Conservation (phyloP, 2,113 vertebrate species). For the Nestor notabilis region DNA sequence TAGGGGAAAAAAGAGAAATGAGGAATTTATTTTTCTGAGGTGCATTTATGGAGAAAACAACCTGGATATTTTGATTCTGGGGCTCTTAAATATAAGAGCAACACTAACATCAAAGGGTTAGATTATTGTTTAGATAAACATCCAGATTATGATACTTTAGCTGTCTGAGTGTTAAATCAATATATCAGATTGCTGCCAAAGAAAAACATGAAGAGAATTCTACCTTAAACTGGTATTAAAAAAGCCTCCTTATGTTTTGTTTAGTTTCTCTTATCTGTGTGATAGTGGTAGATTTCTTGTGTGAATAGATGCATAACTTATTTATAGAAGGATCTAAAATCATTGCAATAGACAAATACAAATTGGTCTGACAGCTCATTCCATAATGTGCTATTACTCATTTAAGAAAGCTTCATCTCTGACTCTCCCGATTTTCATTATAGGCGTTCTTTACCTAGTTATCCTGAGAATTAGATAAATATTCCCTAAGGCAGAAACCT, state of each 20-base stretch:
- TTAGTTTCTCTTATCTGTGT: not conserved
- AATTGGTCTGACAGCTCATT: constrained; percentile 5
- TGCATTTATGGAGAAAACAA: not conserved
- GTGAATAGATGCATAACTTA: not conserved
- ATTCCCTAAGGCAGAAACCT: not conserved
- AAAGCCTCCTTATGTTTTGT: not conserved
- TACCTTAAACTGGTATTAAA: not conserved
- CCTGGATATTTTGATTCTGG: not conserved
- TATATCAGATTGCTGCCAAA: not conserved
- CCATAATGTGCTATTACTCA: not conserved
- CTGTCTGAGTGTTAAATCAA: not conserved
- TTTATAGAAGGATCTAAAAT: not conserved
- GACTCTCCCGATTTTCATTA: not conserved
- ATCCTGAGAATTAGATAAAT: not conserved
- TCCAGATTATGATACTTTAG: not conserved
- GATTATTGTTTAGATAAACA: not conserved
- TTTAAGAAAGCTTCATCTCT: not conserved
- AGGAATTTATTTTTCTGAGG: not conserved
- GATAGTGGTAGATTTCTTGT: not conserved
- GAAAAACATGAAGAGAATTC: not conserved
- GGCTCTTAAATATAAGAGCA: not conserved
- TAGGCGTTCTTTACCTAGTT: not conserved
- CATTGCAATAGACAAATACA: not conserved
- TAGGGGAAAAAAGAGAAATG: not conserved
- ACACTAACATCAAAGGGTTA: not conserved